Percentiles rank a stretch among this genome's conserved stretches.
These are phyloP conservation scores for Delphinus delphis DNA, from an alignment of 2,113 vertebrate genomes.

Conservation along the genomic window DNA sequence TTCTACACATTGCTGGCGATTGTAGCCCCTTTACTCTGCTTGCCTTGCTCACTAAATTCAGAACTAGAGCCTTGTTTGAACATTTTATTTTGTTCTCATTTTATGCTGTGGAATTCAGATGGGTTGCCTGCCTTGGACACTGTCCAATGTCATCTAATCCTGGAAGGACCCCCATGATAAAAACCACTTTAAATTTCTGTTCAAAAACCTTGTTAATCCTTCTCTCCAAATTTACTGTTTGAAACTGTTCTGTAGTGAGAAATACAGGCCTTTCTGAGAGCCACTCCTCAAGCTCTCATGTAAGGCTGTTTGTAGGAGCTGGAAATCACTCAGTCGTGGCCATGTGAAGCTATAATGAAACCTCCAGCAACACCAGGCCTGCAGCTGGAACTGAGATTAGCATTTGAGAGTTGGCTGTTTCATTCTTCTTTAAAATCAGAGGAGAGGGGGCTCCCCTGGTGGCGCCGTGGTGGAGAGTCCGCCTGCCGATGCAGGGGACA, in stretches of 20 bases:
- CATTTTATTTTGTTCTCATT: not conserved
- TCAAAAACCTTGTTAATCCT: conserved; percentile 57
- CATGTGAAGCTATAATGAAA: not conserved
- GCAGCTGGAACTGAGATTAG: not conserved
- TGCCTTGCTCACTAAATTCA: not conserved
- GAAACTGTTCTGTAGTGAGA: conserved; percentile 31
- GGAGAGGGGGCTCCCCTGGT: not conserved
- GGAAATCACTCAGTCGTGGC: not conserved
- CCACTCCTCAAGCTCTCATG: not conserved
- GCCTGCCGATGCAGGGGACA: no score
- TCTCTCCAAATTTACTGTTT: conserved; percentile 54
- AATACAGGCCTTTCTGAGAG: conserved; percentile 18
- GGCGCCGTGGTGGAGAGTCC: no score
- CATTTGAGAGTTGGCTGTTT: not conserved
- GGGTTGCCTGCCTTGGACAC: not conserved
- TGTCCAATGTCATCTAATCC: conserved; percentile 26
- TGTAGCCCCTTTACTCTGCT: not conserved
- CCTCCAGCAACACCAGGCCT: not conserved
- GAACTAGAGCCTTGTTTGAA: not conserved
- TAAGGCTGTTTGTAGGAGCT: not conserved
- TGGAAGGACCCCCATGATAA: conserved; percentile 40
- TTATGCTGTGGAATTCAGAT: not conserved
- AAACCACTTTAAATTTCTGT: conserved; percentile 60
- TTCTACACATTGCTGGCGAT: fast-evolving
- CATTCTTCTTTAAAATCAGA: not conserved